Evolutionary conservation across 2,797 vertebrate genomes (phyloP), one percentile per base, ranked within the genome.

Genomic region (Halcyon leucocephala): DNA sequence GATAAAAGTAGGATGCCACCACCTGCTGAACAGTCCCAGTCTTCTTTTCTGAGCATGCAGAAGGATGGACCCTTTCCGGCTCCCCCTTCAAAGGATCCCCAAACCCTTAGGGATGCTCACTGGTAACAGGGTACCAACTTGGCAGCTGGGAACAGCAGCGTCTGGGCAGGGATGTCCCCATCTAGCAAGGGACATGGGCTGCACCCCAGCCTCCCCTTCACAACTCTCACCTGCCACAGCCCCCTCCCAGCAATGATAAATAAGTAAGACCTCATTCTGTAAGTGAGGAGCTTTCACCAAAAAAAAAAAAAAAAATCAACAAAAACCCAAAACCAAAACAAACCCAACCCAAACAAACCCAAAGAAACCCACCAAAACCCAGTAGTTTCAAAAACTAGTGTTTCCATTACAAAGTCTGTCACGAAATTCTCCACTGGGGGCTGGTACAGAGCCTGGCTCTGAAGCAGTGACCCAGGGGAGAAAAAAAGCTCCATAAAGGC

Each of bases 401-500:
- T n/a, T 80, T 73, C 42, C 35, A 39, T 1, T 10, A 85, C 26
- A 16, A 69, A 69, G 26, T 29, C 58, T 5, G 17, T 58, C 1
- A 8, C 48, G 35, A 54, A 86, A 12, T 35, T 71, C 25, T 33
- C 22, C 13, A 22, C 20, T 0, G 2, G 28, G 19, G 52, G 77
- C 22, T 46, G 17, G 55, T 48, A 60, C 1, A 13, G 14, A 3
- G 29, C 16, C 46, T 62, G 35, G 52, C 64, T 83, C 69, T 73
- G 42, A 79, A 76, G 14, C 31, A 17, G 8, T 55, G 52, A 82
- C 13, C 2, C 12, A 3, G 14, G 14, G 8, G 21, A 44, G 21
- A 60, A 84, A 82, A 54, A 51, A 66, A 37, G 6, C n/a, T 29
- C 37, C 2, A 0, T 64, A 49, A 31, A 83, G 22, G 14, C 0